phyloP scores from a whole-genome alignment of 2,888 invertebrate species.

The Cerastis rubricosa region DNA sequence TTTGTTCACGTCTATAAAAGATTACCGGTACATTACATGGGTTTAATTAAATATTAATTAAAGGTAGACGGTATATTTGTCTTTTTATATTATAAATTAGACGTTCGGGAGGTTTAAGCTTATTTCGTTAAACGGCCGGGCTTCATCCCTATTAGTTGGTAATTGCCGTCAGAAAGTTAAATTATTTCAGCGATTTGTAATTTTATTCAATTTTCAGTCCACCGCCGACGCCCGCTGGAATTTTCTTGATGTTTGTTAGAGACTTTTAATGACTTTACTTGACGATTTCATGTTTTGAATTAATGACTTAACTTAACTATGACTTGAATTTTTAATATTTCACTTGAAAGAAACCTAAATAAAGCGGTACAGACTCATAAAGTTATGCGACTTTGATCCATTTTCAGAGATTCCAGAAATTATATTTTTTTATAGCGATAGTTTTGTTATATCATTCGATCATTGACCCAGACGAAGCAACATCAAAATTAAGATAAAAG shows the following conservation, averaged over 20 bases:
- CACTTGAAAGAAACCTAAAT: background rate
- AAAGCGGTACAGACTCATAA: background rate
- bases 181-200: slow-evolving; percentile 60
- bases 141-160: slow-evolving; percentile 55
- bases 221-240: slow-evolving; percentile 8
- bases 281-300: slow-evolving; percentile 41
- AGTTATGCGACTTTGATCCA: background rate
- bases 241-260: slow-evolving; percentile 30
- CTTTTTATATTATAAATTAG: slow-evolving; percentile 46
- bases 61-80: slow-evolving; percentile 50
- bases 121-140: slow-evolving; percentile 56
- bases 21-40: slow-evolving; percentile 41
- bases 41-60: slow-evolving; percentile 59
- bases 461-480: background rate
- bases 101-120: slow-evolving; percentile 29
- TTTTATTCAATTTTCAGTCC: slow-evolving; percentile 52
- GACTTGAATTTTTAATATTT: slow-evolving; percentile 38
- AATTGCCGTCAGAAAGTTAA: slow-evolving; percentile 63
- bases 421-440: background rate
- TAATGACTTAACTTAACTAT: slow-evolving; percentile 32
- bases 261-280: slow-evolving; percentile 55
- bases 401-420: background rate
- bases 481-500: background rate
- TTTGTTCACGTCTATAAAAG: slow-evolving; percentile 33
- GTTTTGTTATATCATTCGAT: slow-evolving; percentile 2